Percentiles rank a stretch among this genome's conserved stretches.
These are phyloP conservation scores for Varanus komodoensis DNA, from an alignment of 2,113 vertebrate genomes.

Conservation along the genomic window DNA sequence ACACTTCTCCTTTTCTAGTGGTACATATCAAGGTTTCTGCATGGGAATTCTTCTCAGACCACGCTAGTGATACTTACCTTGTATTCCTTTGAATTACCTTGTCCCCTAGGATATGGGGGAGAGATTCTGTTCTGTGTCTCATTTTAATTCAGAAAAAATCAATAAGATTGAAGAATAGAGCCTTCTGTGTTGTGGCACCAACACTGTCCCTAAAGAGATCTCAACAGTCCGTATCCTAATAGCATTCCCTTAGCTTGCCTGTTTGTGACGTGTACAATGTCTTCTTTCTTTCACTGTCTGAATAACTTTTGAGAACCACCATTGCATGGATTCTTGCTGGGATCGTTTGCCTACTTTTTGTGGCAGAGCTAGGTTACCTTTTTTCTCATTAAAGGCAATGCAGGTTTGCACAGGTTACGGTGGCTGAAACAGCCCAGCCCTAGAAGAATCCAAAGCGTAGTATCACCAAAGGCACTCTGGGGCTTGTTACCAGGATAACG, in stretches of 20 bases:
- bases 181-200: neutral
- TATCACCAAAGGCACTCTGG: neutral
- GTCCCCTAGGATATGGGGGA: neutral
- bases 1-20: neutral
- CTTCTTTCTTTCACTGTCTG: slow-evolving; percentile 58
- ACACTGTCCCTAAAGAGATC: neutral
- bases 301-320: slow-evolving; percentile 41
- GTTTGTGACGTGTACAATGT: slow-evolving; percentile 56
- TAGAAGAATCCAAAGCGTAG: neutral
- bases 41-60: neutral
- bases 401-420: neutral
- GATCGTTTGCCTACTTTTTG: neutral
- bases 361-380: neutral
- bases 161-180: neutral
- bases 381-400: neutral
- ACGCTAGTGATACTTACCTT: neutral
- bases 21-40: neutral
- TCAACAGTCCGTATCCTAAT: neutral
- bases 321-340: neutral
- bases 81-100: neutral
- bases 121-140: neutral
- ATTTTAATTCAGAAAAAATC: neutral
- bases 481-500: neutral
- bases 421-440: neutral
- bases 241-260: slow-evolving; percentile 43